Evolutionary conservation across 2,113 vertebrate genomes (phyloP).

Genomic region (Grammomys surdaster): DNA sequence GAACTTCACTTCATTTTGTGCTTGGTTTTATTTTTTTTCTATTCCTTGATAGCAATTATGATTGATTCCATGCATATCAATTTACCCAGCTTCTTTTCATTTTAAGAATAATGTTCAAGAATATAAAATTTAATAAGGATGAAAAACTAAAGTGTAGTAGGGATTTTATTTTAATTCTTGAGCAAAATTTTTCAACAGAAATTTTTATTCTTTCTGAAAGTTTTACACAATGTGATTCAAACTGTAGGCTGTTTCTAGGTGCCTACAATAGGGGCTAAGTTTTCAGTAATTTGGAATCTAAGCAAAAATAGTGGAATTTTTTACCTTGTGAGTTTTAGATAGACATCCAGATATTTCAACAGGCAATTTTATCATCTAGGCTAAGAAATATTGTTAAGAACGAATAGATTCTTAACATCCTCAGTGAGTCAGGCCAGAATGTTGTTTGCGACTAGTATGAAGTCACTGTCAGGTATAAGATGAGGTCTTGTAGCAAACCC

Average conservation of each 20-base stretch:
- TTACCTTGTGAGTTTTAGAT: background rate
- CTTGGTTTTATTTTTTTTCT: background rate
- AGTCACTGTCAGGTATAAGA: conserved; percentile 35
- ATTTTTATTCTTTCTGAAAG: conserved; percentile 5
- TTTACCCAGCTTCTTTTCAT: conserved; percentile 20
- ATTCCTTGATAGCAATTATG: conserved; percentile 48
- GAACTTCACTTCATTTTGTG: conserved; percentile 42
- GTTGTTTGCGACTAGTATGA: background rate
- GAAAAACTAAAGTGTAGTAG: conserved; percentile 2
- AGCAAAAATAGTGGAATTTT: conserved; percentile 39
- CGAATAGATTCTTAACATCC: background rate
- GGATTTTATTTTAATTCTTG: conserved; percentile 1
- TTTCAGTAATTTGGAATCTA: background rate
- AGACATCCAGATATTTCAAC: background rate
- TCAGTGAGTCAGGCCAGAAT: background rate
- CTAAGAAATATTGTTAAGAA: background rate
- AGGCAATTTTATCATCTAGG: background rate
- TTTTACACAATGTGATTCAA: background rate
- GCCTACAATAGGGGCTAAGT: background rate
- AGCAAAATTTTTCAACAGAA: conserved; percentile 48
- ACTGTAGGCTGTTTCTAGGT: background rate
- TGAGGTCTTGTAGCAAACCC: background rate
- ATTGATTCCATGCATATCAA: background rate
- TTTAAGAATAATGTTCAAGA: conserved; percentile 36
- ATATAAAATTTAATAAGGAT: conserved; percentile 32